Base-by-base conservation (phyloP, 2,888 invertebrate genomes). In the Eilema griseolum region DNA sequence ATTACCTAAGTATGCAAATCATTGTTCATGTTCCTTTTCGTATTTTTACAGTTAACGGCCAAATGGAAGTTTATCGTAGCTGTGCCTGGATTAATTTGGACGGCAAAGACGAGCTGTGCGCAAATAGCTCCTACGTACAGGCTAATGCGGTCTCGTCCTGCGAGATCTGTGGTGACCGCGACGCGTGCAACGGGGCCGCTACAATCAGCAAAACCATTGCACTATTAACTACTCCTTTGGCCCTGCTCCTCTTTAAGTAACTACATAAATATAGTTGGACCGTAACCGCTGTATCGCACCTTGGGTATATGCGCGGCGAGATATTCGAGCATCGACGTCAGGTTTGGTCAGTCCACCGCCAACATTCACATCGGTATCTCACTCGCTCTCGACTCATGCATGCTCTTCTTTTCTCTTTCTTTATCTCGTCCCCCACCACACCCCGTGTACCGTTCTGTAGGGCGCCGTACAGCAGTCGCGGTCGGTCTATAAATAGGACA, bases 181-280 rank as follows among this genome's bases (percentile, higher is more conserved):
- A 61, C 10, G 61, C 31, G 11, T 61, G 61, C 61, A 61, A 61
- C 12, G 61, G 61, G 33, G 61, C 61, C n/a, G 28, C 33, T n/a
- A n/a, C 28, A 11, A 3, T 61, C 3, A 12, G 61, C 31, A 28
- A 61, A 28, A 61, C 61, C 31, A n/a, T 61, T 31, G 10, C 28
- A 28, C 11, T 61, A 11, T 11, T 61, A 12, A 20, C n/a, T 28
- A n/a, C 20, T 61, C 28, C 61, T 33, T 31, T 61, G 28, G 16
- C 4, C n/a, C 8, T 61, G 31, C 28, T 61, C 1, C 61, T 61
- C 3, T 31, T 61, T n/a, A 59, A 59, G 59, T 61, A 61, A 33
- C 20, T 31, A n/a, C 0, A n/a, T 33, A 31, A 31, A 61, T 16
- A 31, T 1, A 4, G 5, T 3, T 28, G 3, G 28, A 28, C 28